phyloP scores from a whole-genome alignment of 1,140 invertebrate species.

The Diorhabda carinulata region DNA sequence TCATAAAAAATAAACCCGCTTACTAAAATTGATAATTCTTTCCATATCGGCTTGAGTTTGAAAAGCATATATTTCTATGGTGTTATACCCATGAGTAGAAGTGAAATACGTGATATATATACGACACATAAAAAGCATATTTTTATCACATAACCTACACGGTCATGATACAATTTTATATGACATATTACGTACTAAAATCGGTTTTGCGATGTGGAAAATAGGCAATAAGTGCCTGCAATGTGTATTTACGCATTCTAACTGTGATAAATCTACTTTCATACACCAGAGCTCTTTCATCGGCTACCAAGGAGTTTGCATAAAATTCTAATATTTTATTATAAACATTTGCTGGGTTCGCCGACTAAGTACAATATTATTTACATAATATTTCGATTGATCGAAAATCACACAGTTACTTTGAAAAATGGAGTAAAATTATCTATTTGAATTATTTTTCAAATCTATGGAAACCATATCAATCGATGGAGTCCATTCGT shows the following conservation, averaged over 20 bases:
- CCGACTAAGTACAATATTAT: no score
- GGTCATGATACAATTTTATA: constrained; percentile 37
- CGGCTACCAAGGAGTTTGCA: constrained; percentile 24
- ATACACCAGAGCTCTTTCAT: constrained; percentile 16
- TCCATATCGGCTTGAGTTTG: background rate
- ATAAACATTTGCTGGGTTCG: background rate
- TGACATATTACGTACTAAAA: constrained; percentile 41
- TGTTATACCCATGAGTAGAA: constrained; percentile 40
- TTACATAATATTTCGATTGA: no score
- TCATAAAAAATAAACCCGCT: no score
- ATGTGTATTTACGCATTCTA: constrained; percentile 33
- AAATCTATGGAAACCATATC: no score
- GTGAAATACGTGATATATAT: constrained; percentile 38
- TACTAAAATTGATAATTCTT: no score
- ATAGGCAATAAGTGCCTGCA: constrained; percentile 37
- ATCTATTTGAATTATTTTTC: no score
- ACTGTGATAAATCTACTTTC: constrained; percentile 24
- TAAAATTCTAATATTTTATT: constrained; percentile 26
- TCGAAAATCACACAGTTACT: no score
- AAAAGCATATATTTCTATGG: constrained; percentile 39
- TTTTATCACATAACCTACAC: constrained; percentile 36
- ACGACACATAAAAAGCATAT: constrained; percentile 40
- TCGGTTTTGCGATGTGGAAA: constrained; percentile 38
- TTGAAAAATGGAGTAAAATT: no score
- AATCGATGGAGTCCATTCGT: no score